phyloP scores from a whole-genome alignment of 2,888 invertebrate species.

The Trimorus sp. region DNA sequence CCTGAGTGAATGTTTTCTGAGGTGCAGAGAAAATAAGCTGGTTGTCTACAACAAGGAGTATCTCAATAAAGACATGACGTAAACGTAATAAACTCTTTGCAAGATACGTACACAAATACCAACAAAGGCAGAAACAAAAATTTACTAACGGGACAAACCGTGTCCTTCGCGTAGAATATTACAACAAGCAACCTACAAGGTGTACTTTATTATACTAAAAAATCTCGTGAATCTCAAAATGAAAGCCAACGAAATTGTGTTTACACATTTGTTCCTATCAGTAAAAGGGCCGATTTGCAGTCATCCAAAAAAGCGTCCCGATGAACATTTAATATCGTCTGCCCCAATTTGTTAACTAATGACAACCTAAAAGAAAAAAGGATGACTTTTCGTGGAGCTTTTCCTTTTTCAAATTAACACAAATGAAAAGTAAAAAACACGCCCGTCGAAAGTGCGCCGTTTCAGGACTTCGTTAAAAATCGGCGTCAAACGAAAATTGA shows the following conservation, averaged over 20 bases:
- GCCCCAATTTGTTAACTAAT: no score
- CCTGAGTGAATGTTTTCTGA: slow-evolving; percentile 59
- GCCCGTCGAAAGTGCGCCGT: slow-evolving; percentile 23
- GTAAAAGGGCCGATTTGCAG: no score
- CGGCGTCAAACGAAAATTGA: slow-evolving; percentile 34
- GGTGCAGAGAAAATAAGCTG: slow-evolving; percentile 53
- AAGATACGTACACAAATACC: slow-evolving; percentile 28
- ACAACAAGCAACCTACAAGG: not conserved
- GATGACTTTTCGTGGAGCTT: no score
- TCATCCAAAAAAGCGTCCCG: no score
- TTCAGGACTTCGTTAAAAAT: slow-evolving; percentile 31
- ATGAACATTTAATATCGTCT: no score
- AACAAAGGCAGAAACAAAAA: slow-evolving; percentile 25
- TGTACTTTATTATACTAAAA: not conserved
- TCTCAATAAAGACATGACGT: slow-evolving; percentile 48
- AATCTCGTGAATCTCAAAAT: no score
- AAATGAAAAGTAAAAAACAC: no score
- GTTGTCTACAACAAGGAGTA: slow-evolving; percentile 58
- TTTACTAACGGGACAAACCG: slow-evolving; percentile 17
- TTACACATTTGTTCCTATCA: no score
- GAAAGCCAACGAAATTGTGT: no score
- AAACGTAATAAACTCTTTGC: slow-evolving; percentile 52
- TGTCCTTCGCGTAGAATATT: slow-evolving; percentile 19
- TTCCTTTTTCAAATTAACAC: no score
- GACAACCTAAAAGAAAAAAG: no score